Conservation (phyloP, 2,797 vertebrate species). For the Phataginus tetradactyla region DNA sequence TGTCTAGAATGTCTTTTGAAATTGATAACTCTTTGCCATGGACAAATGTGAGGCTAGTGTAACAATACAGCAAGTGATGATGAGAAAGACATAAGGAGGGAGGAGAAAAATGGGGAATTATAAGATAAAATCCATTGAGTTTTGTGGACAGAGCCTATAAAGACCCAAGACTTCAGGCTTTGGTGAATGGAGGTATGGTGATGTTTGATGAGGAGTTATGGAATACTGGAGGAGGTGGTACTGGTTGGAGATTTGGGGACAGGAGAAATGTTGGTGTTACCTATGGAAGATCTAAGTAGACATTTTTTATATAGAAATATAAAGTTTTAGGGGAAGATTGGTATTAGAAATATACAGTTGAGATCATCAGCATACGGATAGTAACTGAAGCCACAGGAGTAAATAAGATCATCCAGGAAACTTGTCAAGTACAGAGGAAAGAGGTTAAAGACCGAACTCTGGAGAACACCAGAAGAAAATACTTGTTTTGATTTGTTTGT, state of each 20-base stretch:
- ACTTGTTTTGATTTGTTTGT: background rate
- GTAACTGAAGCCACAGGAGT: background rate
- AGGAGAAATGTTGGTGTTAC: background rate
- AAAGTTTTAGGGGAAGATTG: background rate
- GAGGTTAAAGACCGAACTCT: background rate
- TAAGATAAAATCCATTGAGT: background rate
- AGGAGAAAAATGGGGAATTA: background rate
- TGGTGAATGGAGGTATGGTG: background rate
- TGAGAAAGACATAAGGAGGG: background rate
- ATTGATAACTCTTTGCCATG: background rate
- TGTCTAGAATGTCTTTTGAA: slow-evolving; percentile 2
- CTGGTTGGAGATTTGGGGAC: background rate
- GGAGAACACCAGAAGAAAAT: background rate
- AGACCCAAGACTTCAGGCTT: background rate
- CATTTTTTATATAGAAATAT: background rate
- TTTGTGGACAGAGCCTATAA: background rate
- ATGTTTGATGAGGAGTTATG: background rate
- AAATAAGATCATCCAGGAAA: background rate
- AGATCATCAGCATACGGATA: background rate
- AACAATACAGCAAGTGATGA: background rate
- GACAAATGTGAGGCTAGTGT: background rate
- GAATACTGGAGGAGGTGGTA: background rate
- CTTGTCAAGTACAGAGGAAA: background rate
- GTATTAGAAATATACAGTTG: background rate
- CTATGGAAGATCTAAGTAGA: background rate